Evolutionary conservation across 1,140 invertebrate species (phyloP).

Genomic region (Acromyrmex heyeri): DNA sequence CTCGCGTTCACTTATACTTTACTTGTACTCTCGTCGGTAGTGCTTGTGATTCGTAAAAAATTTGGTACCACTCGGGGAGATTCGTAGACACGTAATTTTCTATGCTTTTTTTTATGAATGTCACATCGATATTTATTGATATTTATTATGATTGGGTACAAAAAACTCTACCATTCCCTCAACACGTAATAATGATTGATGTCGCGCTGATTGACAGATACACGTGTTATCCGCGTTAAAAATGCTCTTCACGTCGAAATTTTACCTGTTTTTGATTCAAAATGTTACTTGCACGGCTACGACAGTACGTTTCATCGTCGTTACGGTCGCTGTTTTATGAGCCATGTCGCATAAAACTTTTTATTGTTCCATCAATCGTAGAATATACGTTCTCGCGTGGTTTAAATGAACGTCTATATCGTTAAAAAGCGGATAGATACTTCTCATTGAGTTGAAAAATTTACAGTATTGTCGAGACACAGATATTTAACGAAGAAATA

Average conservation of each 20-base stretch:
- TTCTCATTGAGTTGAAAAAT: not conserved
- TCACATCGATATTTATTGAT: slow-evolving; percentile 24
- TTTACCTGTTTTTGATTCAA: slow-evolving; percentile 41
- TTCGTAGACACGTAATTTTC: slow-evolving; percentile 7
- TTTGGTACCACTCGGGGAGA: not conserved
- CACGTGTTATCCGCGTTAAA: slow-evolving; percentile 19
- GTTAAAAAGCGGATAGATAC: slow-evolving; percentile 12
- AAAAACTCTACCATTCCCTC: slow-evolving; percentile 17
- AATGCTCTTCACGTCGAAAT: slow-evolving; percentile 22
- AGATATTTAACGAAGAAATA: not conserved
- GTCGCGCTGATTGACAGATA: slow-evolving; percentile 28
- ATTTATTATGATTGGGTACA: slow-evolving; percentile 19
- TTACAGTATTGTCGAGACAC: not conserved
- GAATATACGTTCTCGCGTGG: slow-evolving; percentile 1
- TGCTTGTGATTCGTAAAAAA: slow-evolving; percentile 2
- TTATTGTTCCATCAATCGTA: slow-evolving; percentile 50
- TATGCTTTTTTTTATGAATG: slow-evolving; percentile 21
- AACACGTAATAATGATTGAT: slow-evolving; percentile 8
- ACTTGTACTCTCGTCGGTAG: not conserved
- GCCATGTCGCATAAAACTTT: slow-evolving; percentile 30
- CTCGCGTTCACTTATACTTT: not conserved
- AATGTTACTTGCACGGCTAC: slow-evolving; percentile 12
- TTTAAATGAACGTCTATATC: slow-evolving; percentile 11
- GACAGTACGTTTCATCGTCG: not conserved
- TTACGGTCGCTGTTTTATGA: slow-evolving; percentile 34